These are phyloP conservation scores for Drosophila meridionalis DNA, from an alignment of 2,888 invertebrate genomes.

Conservation along the genomic window DNA sequence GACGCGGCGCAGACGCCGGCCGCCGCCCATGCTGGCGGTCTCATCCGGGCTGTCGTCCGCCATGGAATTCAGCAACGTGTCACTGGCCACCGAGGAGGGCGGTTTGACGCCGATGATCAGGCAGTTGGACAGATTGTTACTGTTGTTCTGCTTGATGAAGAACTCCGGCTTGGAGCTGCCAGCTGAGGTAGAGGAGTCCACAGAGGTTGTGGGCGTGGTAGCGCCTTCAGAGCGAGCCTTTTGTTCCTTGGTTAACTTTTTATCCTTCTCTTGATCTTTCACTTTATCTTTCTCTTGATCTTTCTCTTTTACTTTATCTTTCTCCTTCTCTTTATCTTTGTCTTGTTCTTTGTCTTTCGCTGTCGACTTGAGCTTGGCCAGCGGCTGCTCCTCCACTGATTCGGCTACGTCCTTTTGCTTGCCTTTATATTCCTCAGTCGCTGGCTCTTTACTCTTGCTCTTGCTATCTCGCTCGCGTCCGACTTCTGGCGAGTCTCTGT, in stretches of 20 bases:
- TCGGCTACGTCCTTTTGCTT: conserved; percentile 2
- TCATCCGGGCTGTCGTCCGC: conserved; percentile 40
- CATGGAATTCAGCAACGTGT: conserved; percentile 22
- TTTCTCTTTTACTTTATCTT: neutral
- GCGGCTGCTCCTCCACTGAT: conserved; percentile 20
- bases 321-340: neutral
- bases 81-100: neutral
- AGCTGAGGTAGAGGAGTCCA: neutral
- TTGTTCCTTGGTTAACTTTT: neutral
- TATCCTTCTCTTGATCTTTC: conserved; percentile 6
- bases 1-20: conserved; percentile 38
- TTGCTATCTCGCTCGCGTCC: conserved; percentile 35
- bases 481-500: conserved; percentile 16
- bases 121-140: conserved; percentile 27
- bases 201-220: neutral
- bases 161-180: conserved; percentile 47
- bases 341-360: conserved; percentile 3
- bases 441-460: conserved; percentile 18
- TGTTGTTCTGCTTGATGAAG: conserved; percentile 57
- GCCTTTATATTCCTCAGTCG: conserved; percentile 26
- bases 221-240: neutral
- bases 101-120: conserved; percentile 61
- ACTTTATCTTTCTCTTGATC: neutral
- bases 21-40: conserved; percentile 37
- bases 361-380: conserved; percentile 10